Conservation (phyloP, 1,140 invertebrate genomes). For the Drosophila nikananu region DNA sequence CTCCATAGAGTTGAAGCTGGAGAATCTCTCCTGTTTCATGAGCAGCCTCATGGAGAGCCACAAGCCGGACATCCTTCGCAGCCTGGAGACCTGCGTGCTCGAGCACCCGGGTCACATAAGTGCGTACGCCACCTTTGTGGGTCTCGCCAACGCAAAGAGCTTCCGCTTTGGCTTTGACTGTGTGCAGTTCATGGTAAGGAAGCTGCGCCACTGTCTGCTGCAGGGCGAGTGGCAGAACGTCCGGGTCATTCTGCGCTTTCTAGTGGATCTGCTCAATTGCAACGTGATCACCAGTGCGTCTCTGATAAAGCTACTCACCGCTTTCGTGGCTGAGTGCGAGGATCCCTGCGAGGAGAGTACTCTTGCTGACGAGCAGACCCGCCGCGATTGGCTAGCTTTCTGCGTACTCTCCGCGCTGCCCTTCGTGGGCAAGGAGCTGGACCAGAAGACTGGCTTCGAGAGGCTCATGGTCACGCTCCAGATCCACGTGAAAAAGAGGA, state of each 20-base stretch:
- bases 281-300: slow-evolving; percentile 97
- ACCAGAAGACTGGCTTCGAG: slow-evolving; percentile 97
- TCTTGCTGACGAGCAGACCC: slow-evolving; percentile 86
- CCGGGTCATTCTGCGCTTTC: slow-evolving; percentile 93
- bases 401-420: slow-evolving; percentile 96
- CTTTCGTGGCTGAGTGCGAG: slow-evolving; percentile 96
- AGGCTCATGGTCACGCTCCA: slow-evolving; percentile 95
- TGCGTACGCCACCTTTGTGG: slow-evolving; percentile 98
- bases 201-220: slow-evolving; percentile 95
- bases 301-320: slow-evolving; percentile 94
- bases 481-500: slow-evolving; percentile 96
- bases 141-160: slow-evolving; percentile 97
- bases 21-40: slow-evolving; percentile 30
- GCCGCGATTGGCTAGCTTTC: slow-evolving; percentile 97
- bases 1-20: slow-evolving; percentile 31
- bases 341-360: slow-evolving; percentile 87
- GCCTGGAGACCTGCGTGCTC: slow-evolving; percentile 95
- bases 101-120: slow-evolving; percentile 98
- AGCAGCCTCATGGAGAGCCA: slow-evolving; percentile 2
- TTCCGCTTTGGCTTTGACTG: slow-evolving; percentile 99
- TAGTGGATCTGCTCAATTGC: slow-evolving; percentile 98
- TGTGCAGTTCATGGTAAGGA: slow-evolving; percentile 95
- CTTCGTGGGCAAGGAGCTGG: slow-evolving; percentile 97
- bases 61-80: slow-evolving; percentile 93
- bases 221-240: slow-evolving; percentile 94